These are phyloP conservation scores for Aphrophora alni DNA, from an alignment of 2,888 invertebrate species.

Conservation along the genomic window DNA sequence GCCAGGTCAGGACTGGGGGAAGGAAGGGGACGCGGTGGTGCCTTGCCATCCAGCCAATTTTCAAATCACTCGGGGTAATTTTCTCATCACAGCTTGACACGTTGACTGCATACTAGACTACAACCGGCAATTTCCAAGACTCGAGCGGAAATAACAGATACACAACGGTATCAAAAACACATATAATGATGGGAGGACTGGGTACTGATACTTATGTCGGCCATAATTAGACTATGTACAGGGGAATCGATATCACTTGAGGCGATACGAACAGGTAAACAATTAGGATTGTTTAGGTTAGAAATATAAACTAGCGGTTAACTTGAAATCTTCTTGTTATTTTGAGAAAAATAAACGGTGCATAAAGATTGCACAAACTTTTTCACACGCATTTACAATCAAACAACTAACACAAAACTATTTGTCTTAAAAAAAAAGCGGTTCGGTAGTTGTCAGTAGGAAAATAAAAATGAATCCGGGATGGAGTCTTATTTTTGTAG, in stretches of 20 bases:
- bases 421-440: too few species aligned
- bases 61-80: not conserved
- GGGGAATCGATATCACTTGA: not conserved
- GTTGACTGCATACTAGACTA: slow-evolving; percentile 9
- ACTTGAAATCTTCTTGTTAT: too few species aligned
- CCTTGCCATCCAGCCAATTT: slow-evolving; percentile 9
- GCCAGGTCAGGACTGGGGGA: not conserved
- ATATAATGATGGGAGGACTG: not conserved
- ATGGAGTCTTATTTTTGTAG: too few species aligned
- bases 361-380: too few species aligned
- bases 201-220: not conserved
- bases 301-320: too few species aligned
- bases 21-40: slow-evolving; percentile 4
- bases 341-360: too few species aligned
- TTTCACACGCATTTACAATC: too few species aligned
- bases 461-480: too few species aligned
- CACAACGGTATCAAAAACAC: slow-evolving; percentile 4
- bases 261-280: not conserved
- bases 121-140: not conserved
- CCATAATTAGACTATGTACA: not conserved
- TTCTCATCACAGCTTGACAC: not conserved
- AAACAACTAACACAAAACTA: too few species aligned
- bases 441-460: too few species aligned
- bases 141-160: not conserved
- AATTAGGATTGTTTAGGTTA: too few species aligned